Percentiles rank a stretch among this genome's conserved stretches.
Conservation (phyloP, 2,888 invertebrate species). For the Leptopilina syphax region DNA sequence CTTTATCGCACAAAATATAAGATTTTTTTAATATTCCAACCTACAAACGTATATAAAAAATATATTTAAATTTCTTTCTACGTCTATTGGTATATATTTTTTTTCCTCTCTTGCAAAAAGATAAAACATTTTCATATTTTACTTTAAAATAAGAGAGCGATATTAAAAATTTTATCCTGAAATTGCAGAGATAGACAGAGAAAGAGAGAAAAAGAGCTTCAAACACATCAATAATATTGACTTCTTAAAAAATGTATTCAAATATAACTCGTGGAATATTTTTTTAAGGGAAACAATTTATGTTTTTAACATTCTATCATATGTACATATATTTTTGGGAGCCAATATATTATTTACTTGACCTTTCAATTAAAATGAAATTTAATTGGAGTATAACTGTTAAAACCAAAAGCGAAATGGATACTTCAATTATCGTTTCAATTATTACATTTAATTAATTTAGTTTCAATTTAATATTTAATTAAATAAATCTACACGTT, state of each 20-base stretch:
- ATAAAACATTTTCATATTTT: background rate
- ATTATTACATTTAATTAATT: no score
- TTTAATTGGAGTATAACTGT: no score
- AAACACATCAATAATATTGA: slow-evolving; percentile 18
- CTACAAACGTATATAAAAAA: no score
- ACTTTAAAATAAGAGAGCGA: background rate
- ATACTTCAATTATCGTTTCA: no score
- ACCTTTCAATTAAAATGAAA: background rate
- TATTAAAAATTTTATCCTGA: slow-evolving; percentile 4
- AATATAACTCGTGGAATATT: background rate
- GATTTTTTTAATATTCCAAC: no score
- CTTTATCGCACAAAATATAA: no score
- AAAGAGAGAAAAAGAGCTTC: background rate
- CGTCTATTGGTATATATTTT: no score
- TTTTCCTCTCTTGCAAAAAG: no score
- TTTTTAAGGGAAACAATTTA: background rate
- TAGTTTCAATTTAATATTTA: no score
- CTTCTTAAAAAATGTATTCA: slow-evolving; percentile 8
- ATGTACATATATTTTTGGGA: background rate
- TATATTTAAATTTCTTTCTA: no score
- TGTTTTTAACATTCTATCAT: background rate
- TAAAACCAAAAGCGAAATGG: no score
- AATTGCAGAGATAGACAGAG: background rate
- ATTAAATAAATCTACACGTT: no score
- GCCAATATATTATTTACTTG: background rate